A percentile compares a stretch with the other conserved stretches of the same genome.
Evolutionary conservation across 2,888 invertebrate genomes (phyloP).

Genomic region (Epiperipatus broadwayi): DNA sequence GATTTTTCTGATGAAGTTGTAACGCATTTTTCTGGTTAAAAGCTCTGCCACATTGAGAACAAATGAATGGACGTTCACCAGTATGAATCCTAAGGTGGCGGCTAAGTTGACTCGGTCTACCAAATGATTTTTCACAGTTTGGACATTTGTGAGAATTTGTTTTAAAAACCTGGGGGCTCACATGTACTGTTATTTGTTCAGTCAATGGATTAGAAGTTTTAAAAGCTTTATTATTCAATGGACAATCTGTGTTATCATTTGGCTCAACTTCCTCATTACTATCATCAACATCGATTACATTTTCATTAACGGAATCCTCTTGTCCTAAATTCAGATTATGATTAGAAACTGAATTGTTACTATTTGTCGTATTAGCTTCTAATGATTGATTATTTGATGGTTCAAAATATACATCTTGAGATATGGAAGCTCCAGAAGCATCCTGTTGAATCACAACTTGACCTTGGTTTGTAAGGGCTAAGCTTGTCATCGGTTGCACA

Average conservation of each 20-base stretch:
- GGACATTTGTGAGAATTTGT: conserved; percentile 21
- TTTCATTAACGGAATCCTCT: no score
- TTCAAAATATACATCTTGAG: no score
- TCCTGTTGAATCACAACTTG: no score
- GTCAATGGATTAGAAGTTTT: conserved; percentile 25
- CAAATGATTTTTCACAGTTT: conserved; percentile 35
- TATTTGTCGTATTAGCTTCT: no score
- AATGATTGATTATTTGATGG: no score
- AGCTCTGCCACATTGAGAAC: conserved; percentile 37
- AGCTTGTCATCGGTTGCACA: no score
- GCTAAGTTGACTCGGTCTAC: conserved; percentile 36
- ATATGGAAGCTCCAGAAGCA: no score
- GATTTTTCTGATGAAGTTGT: conserved; percentile 39
- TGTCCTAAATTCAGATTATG: no score
- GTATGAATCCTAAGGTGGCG: conserved; percentile 39
- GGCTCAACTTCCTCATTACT: no score
- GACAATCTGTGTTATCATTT: conserved; percentile 7
- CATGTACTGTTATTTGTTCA: conserved; percentile 24
- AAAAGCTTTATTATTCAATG: conserved; percentile 24
- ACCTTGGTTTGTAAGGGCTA: no score
- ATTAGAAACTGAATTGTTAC: no score
- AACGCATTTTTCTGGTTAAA: conserved; percentile 42
- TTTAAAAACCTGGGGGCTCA: conserved; percentile 10
- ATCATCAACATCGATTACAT: not conserved
- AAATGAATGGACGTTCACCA: conserved; percentile 39